Evolutionary conservation across 2,113 vertebrate species (phyloP), one percentile per base, ranked within the genome.

Genomic region (Mirounga angustirostris): DNA sequence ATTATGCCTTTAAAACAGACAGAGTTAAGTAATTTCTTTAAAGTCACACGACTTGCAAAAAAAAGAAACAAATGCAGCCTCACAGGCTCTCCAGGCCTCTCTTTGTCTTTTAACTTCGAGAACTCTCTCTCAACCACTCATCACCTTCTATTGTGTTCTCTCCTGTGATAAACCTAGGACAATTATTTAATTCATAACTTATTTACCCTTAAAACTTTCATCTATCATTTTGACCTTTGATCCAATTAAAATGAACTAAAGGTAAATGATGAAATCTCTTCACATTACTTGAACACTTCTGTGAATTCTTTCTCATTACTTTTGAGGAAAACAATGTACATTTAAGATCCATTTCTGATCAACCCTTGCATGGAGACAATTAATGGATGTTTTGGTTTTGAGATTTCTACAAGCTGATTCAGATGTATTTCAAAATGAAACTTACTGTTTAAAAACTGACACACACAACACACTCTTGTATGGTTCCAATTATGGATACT

Each of bases 401-500:
- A 89, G 43, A 73, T 78, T 95, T 92, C 96, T 89, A 95, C 43
- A 94, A 97, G 84, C 69, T 71, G 79, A 95, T 94, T 88, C 91
- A 87, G 90, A 93, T 87, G 71, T 24, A 82, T 93, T 98, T 96
- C 82, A 94, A 93, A 97, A 89, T 94, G 89, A 95, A 98, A 86
- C 86, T 95, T 86, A 91, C 89, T 94, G 33, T 95, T 89, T 50
- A 91, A 63, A 96, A 84, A 74, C 40, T 95, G 67, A 96, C 43
- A 71, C 69, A 96, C 24, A 82, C 28, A 80, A 78, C 73, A 67
- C 46, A 61, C 52, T 95, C 46, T 87, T 94, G 33, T 79, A 93
- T 96, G 96, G 71, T 97, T 98, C 97, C 90, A 97, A 80, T 97
- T 95, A 96, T 30, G 69, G 86, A 89, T 78, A 10, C 92, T 76